phyloP scores from a whole-genome alignment of 2,888 invertebrate genomes.

The Pycnomerus fuliginosus region DNA sequence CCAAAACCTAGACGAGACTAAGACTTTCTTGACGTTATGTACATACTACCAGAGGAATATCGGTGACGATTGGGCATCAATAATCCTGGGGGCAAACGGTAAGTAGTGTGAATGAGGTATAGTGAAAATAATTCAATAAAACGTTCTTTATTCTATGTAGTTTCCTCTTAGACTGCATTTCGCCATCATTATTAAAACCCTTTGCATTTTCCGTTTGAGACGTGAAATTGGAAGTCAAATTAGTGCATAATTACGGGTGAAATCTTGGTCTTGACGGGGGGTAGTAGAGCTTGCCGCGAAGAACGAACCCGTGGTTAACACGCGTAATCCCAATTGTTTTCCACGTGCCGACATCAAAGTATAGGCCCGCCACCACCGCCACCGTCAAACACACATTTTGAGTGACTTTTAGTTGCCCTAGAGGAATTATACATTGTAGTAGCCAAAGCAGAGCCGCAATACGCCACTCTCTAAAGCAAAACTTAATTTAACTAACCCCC shows the following conservation, averaged over 20 bases:
- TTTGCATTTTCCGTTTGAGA: too few species aligned
- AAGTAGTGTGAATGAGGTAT: too few species aligned
- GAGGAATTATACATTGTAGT: conserved; percentile 45
- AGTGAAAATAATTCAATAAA: too few species aligned
- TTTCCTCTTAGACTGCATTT: too few species aligned
- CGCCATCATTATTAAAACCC: too few species aligned
- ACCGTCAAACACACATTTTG: conserved; percentile 39
- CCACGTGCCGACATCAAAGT: conserved; percentile 27
- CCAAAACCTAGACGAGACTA: too few species aligned
- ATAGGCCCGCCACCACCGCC: conserved; percentile 10
- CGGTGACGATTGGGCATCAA: too few species aligned
- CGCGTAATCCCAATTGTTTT: conserved; percentile 20
- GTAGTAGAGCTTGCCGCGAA: too few species aligned
- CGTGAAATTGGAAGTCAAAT: neutral
- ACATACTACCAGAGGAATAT: too few species aligned
- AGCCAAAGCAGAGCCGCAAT: conserved; percentile 37
- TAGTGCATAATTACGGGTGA: neutral
- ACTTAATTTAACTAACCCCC: conserved; percentile 50
- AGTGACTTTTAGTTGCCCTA: conserved; percentile 45
- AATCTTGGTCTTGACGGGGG: neutral
- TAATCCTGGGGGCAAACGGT: too few species aligned
- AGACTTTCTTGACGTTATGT: too few species aligned
- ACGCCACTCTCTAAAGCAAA: conserved; percentile 44
- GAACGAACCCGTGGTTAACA: conserved; percentile 17
- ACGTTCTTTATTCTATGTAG: too few species aligned